Evolutionary conservation across 2,888 invertebrate genomes (phyloP).

Genomic region (Folsomia manolachei): DNA sequence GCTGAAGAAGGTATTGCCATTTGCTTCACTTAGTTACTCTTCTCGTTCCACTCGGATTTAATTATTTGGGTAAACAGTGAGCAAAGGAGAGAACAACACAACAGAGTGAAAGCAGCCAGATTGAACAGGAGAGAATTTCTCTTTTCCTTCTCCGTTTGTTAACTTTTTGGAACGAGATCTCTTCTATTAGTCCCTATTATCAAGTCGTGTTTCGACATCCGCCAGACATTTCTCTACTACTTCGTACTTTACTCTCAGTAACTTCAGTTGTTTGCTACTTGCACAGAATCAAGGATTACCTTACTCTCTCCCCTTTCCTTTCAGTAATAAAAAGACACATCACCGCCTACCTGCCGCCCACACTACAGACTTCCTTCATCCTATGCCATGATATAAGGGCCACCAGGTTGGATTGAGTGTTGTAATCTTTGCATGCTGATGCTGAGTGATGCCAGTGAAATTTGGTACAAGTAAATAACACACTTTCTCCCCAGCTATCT

Average conservation of each 20-base stretch:
- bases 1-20: background rate
- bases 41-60: slow-evolving; percentile 35
- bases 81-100: too few species aligned
- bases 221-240: background rate
- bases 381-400: background rate
- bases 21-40: slow-evolving; percentile 11
- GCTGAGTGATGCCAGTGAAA: too few species aligned
- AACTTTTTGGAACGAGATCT: slow-evolving; percentile 16
- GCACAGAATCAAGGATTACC: background rate
- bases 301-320: too few species aligned
- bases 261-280: background rate
- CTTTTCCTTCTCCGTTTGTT: slow-evolving; percentile 19
- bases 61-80: slow-evolving; percentile 43
- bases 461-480: too few species aligned
- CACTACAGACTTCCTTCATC: too few species aligned
- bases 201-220: slow-evolving; percentile 12
- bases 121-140: slow-evolving; percentile 24
- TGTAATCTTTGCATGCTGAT: too few species aligned
- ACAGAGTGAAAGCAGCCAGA: background rate
- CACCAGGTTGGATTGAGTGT: too few species aligned
- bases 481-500: background rate
- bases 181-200: slow-evolving; percentile 17
- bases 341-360: background rate
- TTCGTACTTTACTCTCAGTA: background rate
- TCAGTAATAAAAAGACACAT: background rate